A percentile compares a stretch with the other conserved stretches of the same genome.
These are phyloP conservation scores for Pocillopora meandrina DNA, from an alignment of 92 coral and sea anemone genomes.

Conservation along the genomic window DNA sequence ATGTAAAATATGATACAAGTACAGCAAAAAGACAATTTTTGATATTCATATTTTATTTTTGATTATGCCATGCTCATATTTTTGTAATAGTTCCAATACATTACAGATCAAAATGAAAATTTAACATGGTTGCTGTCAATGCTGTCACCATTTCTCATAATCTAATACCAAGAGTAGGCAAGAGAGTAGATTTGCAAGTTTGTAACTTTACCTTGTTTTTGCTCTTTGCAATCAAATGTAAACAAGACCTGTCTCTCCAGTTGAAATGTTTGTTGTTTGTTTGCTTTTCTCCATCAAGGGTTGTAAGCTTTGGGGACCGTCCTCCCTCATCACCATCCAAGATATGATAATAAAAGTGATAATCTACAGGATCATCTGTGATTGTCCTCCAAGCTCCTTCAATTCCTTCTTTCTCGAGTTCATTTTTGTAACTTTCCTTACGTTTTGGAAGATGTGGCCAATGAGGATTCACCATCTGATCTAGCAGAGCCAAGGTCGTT, in stretches of 20 bases:
- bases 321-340: conserved; percentile 74
- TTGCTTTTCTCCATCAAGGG: conserved; percentile 23
- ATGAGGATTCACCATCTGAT: conserved; percentile 53
- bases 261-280: conserved; percentile 45
- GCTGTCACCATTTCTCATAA: too few species aligned
- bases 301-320: conserved; percentile 64
- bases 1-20: too few species aligned
- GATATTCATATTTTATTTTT: too few species aligned
- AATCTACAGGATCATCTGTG: conserved; percentile 79
- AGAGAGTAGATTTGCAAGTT: background rate
- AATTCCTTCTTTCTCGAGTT: conserved; percentile 58
- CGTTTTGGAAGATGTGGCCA: too few species aligned
- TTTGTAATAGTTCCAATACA: too few species aligned
- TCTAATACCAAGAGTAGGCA: background rate
- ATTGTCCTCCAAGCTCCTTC: conserved; percentile 32
- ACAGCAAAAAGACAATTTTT: too few species aligned
- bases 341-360: conserved; percentile 8
- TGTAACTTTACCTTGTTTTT: conserved; percentile 51
- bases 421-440: conserved; percentile 38
- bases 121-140: too few species aligned
- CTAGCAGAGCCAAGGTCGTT: conserved; percentile 67
- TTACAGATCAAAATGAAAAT: background rate
- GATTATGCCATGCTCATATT: too few species aligned
- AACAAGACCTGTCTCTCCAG: conserved; percentile 65
- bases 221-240: conserved; percentile 75